Percentiles rank a stretch among this genome's conserved stretches.
Evolutionary conservation across 2,113 vertebrate genomes (phyloP).

Genomic region (Lontra canadensis): DNA sequence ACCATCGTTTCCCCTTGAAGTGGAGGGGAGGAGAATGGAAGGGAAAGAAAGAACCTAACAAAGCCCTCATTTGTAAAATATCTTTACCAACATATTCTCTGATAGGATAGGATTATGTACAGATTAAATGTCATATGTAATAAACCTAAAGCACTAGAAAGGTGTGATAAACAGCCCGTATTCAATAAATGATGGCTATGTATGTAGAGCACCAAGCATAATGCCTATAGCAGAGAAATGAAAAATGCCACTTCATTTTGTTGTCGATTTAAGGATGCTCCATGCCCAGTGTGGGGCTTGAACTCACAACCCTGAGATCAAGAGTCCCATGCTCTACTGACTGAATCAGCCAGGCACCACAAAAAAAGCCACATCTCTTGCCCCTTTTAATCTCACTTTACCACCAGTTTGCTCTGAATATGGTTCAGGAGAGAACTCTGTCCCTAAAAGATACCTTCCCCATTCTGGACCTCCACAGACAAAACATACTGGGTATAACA

Average conservation of each 20-base stretch:
- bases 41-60: background rate
- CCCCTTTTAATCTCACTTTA: background rate
- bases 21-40: background rate
- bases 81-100: background rate
- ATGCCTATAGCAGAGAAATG: background rate
- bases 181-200: background rate
- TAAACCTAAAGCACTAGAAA: background rate
- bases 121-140: background rate
- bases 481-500: background rate
- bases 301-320: background rate
- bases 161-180: background rate
- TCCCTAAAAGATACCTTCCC: background rate
- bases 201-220: slow-evolving; percentile 22
- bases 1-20: background rate
- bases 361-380: background rate
- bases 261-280: background rate
- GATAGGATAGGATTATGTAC: background rate
- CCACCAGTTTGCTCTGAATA: background rate
- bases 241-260: background rate
- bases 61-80: slow-evolving; percentile 22
- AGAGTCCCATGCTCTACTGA: background rate
- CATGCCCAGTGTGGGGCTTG: background rate
- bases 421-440: background rate
- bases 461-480: background rate
- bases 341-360: background rate